phyloP scores from a whole-genome alignment of 2,113 vertebrate genomes.

The Bucco capensis region DNA sequence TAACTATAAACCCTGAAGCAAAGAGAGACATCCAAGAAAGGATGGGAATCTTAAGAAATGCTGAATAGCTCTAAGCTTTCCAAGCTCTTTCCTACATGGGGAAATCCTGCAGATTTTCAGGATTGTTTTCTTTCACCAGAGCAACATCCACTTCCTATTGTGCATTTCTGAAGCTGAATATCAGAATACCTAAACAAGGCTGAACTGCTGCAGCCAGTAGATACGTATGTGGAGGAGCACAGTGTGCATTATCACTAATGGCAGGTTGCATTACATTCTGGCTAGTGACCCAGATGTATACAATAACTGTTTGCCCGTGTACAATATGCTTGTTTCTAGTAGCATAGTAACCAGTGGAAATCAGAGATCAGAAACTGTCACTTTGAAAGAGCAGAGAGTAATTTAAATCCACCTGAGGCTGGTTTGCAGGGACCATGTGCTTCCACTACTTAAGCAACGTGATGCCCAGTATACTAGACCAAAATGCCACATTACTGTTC shows the following conservation, averaged over 20 bases:
- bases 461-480: background rate
- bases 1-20: background rate
- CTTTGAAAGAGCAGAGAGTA: conserved; percentile 14
- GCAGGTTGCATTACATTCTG: conserved; percentile 6
- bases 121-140: background rate
- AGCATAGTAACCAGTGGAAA: conserved; percentile 6
- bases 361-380: conserved; percentile 7
- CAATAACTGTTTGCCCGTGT: background rate
- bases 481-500: background rate
- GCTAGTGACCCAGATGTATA: background rate
- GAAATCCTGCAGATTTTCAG: background rate
- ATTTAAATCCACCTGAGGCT: conserved; percentile 16
- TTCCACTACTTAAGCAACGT: background rate
- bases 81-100: background rate
- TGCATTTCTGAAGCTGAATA: background rate
- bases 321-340: background rate
- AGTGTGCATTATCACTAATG: background rate
- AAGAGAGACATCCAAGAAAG: background rate
- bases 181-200: background rate
- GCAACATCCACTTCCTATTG: background rate
- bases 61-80: background rate
- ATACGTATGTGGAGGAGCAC: background rate
- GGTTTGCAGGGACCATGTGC: background rate
- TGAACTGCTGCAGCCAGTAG: background rate
- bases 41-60: background rate